A percentile compares a stretch with the other conserved stretches of the same genome.
Conservation (phyloP, 1,140 invertebrate genomes). For the Bombus polaris region DNA sequence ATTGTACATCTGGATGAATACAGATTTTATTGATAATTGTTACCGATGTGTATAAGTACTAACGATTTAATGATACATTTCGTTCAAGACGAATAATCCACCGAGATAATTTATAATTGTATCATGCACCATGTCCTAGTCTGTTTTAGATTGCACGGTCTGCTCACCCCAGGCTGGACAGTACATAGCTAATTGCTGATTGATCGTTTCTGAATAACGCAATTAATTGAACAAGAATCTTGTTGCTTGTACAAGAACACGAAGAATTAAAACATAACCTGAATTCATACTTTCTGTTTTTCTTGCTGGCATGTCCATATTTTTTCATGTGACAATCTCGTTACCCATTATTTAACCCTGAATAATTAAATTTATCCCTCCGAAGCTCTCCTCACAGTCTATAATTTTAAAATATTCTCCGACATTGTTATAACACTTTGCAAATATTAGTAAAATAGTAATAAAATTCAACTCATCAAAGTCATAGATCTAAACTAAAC, state of each 20-base stretch:
- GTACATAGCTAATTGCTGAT: constrained; percentile 76
- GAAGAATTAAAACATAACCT: background rate
- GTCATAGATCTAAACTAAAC: too few species aligned
- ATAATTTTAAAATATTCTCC: too few species aligned
- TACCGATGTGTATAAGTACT: background rate
- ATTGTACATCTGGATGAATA: background rate
- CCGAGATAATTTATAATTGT: constrained; percentile 68
- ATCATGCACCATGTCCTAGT: constrained; percentile 49
- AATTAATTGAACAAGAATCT: constrained; percentile 71
- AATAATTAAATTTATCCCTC: background rate
- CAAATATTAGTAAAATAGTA: too few species aligned
- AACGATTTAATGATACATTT: constrained; percentile 44
- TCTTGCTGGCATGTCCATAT: background rate
- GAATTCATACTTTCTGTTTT: background rate
- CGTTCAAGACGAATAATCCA: constrained; percentile 66
- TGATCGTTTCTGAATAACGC: constrained; percentile 77
- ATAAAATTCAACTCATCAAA: too few species aligned
- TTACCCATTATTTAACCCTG: background rate
- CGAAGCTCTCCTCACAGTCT: too few species aligned
- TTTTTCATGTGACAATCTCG: background rate
- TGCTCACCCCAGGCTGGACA: constrained; percentile 63
- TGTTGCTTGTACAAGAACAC: constrained; percentile 9
- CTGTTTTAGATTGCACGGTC: constrained; percentile 54
- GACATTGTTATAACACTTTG: too few species aligned
- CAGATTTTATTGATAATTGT: background rate